Evolutionary conservation across 1,140 invertebrate species (phyloP).

Genomic region (Macrosteles quadrilineatus): DNA sequence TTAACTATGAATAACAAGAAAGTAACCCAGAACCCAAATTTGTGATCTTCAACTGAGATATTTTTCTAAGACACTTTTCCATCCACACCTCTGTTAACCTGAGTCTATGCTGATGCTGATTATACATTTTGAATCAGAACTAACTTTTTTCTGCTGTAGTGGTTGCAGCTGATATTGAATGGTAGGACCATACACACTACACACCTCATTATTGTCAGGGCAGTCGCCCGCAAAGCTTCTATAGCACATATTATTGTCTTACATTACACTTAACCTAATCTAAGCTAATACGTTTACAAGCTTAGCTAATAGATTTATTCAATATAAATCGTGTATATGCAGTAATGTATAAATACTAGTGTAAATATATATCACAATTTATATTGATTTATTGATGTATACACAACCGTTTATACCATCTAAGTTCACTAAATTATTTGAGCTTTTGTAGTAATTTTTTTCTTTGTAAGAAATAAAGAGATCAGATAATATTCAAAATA

Average conservation of each 20-base stretch:
- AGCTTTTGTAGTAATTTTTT: slow-evolving; percentile 19
- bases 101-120: too few relatives aligned
- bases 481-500: slow-evolving; percentile 3
- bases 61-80: too few relatives aligned
- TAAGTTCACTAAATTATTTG: slow-evolving; percentile 21
- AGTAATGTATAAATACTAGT: slow-evolving; percentile 9
- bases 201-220: slow-evolving; percentile 21
- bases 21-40: too few relatives aligned
- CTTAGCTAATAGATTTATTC: slow-evolving; percentile 25
- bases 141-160: too few relatives aligned
- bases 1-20: too few relatives aligned
- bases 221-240: not conserved
- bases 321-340: slow-evolving; percentile 17
- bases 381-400: not conserved
- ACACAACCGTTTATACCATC: slow-evolving; percentile 15
- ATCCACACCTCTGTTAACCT: too few relatives aligned
- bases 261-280: slow-evolving; percentile 8
- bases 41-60: too few relatives aligned
- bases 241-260: slow-evolving; percentile 7
- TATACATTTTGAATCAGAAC: too few relatives aligned
- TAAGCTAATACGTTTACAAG: slow-evolving; percentile 7
- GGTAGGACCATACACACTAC: not conserved
- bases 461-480: slow-evolving; percentile 18
- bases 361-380: slow-evolving; percentile 22
- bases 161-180: too few relatives aligned